Evolutionary conservation across 2,113 vertebrate genomes (phyloP), one percentile per base, ranked within the genome.

Genomic region (Sinosuthora webbiana): DNA sequence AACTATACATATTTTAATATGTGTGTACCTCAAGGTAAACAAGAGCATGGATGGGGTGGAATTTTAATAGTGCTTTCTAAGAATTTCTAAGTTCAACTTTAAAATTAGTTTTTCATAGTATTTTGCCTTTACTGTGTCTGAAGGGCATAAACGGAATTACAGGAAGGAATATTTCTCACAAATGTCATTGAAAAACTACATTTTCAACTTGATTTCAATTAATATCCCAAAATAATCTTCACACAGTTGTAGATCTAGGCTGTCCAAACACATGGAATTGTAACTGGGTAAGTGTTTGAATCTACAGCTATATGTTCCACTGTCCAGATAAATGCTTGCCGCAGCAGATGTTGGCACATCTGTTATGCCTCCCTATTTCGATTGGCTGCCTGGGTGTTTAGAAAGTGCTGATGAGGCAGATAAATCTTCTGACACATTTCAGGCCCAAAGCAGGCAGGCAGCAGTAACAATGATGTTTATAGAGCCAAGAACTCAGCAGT

Each of bases 331-430:
- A 95, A 92, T 63, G 70, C 79, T 92, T 9, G 8, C 80, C 73
- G 44, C 77, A 97, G 77, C 94, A 97, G 95, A 95, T 96, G 96
- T 82, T 91, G 89, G 52, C 90, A 94, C 96, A 97, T 96, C 95
- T 96, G 96, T 92, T 93, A 63, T 73, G 59, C 89, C 81, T 84
- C 53, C 95, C 83, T 50, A 52, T 91, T 92, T 89, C 56, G 59
- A 82, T 53, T 89, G 94, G 94, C 81, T 92, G 82, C 53, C 64
- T 89, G 83, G 73, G 18, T 83, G 76, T 90, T 97, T 85, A 90
- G 88, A 95, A 95, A 88, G 77, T 95, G 89, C 70, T 94, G 84
- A 93, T 95, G 80, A 89, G 90, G 60, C 88, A 96, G 79, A 97
- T 96, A 95, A 95, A 94, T 96, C 63, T 90, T 95, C 57, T 37